Conservation (phyloP, 2,888 invertebrate species). For the Automeris io region DNA sequence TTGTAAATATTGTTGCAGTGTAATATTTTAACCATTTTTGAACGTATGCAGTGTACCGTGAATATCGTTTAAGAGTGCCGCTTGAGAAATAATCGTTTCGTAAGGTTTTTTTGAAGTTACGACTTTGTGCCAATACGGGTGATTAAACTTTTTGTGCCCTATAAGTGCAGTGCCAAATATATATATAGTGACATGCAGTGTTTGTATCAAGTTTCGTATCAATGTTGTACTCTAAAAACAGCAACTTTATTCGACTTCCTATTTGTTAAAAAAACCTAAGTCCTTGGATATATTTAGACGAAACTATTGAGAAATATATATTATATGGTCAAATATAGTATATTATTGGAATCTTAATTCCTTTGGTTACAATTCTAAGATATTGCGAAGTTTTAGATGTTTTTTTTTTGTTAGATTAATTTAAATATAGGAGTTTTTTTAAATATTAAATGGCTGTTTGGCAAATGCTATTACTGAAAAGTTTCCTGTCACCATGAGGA, state of each 20-base stretch:
- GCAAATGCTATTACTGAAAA: conserved; percentile 29
- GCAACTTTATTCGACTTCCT: too few species aligned
- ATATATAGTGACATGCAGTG: conserved; percentile 9
- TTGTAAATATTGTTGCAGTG: conserved; percentile 62
- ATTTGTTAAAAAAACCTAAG: too few species aligned
- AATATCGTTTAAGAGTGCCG: conserved; percentile 18
- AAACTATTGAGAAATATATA: too few species aligned
- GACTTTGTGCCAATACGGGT: conserved; percentile 35
- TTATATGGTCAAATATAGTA: too few species aligned
- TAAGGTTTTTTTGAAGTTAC: conserved; percentile 24
- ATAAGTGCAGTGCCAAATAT: conserved; percentile 40
- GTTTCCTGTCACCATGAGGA: conserved; percentile 49
- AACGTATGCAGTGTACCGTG: conserved; percentile 29
- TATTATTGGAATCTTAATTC: too few species aligned
- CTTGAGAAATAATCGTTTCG: conserved; percentile 33
- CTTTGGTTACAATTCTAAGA: too few species aligned
- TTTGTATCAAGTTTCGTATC: conserved; percentile 12
- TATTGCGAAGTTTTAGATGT: too few species aligned
- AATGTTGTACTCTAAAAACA: too few species aligned
- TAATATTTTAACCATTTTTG: conserved; percentile 30
- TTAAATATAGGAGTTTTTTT: conserved; percentile 7
- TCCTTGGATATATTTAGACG: too few species aligned
- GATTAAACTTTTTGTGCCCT: conserved; percentile 31
- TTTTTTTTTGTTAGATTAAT: conserved; percentile 9
- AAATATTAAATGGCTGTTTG: conserved; percentile 40